A percentile compares a stretch with the other conserved stretches of the same genome.
Conservation (phyloP, 1,140 invertebrate genomes). For the Augochlora pura region DNA sequence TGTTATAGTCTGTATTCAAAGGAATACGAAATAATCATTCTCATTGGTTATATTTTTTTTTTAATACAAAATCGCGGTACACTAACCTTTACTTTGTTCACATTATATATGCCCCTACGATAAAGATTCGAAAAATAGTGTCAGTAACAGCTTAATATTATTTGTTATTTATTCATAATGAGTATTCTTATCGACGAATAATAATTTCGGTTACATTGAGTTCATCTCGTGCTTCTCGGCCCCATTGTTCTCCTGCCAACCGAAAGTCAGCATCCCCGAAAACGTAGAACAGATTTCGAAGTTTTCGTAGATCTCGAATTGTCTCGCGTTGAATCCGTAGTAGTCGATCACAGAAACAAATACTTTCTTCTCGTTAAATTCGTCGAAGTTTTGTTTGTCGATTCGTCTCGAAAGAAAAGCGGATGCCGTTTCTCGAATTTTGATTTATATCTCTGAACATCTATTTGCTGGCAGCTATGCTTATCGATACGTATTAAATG, state of each 20-base stretch:
- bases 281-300: background rate
- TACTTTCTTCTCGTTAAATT: background rate
- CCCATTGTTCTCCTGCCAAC: background rate
- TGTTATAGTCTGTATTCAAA: background rate
- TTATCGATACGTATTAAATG: constrained; percentile 23
- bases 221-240: background rate
- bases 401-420: background rate
- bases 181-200: constrained; percentile 40
- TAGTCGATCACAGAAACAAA: background rate
- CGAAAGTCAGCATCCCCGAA: constrained; percentile 6
- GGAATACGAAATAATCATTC: background rate
- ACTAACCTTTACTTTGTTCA: background rate
- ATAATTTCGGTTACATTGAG: constrained; percentile 21
- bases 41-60: background rate
- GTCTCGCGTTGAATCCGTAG: no score
- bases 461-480: constrained; percentile 27
- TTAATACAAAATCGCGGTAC: constrained; percentile 41
- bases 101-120: constrained; percentile 23
- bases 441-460: background rate
- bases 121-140: constrained; percentile 51
- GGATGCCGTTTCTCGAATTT: background rate
- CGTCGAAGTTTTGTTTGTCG: background rate
- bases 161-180: constrained; percentile 26
- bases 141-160: constrained; percentile 41
- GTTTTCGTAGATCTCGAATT: background rate